A percentile compares a stretch with the other conserved stretches of the same genome.
phyloP scores from a whole-genome alignment of 2,888 invertebrate species.

The Buathra laborator region DNA sequence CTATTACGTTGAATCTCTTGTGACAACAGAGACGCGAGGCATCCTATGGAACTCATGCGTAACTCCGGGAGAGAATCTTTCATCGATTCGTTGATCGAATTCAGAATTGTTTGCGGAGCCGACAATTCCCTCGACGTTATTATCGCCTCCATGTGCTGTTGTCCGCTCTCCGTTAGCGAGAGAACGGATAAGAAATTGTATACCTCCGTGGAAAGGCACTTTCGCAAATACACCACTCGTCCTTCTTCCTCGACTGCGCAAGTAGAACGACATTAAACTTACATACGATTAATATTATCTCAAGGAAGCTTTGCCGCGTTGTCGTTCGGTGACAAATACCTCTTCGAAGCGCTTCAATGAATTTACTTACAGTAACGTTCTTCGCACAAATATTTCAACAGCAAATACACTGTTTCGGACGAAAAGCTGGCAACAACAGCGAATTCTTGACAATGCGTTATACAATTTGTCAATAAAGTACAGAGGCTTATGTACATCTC shows the following conservation, averaged over 20 bases:
- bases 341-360: not conserved
- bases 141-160: constrained; percentile 80
- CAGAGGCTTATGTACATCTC: constrained; percentile 86
- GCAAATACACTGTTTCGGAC: constrained; percentile 84
- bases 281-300: not conserved
- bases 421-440: constrained; percentile 85
- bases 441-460: constrained; percentile 83
- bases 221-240: constrained; percentile 85
- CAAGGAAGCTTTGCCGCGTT: not conserved
- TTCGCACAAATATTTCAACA: constrained; percentile 85
- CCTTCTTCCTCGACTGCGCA: constrained; percentile 81
- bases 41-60: constrained; percentile 79
- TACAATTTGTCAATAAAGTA: constrained; percentile 84
- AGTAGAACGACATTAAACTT: constrained; percentile 23
- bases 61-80: constrained; percentile 76
- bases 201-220: constrained; percentile 85
- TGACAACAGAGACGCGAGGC: constrained; percentile 79
- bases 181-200: constrained; percentile 85
- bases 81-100: constrained; percentile 77
- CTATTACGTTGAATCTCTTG: constrained; percentile 77
- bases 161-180: constrained; percentile 78
- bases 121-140: constrained; percentile 77
- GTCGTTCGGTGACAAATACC: not conserved
- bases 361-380: constrained; percentile 85
- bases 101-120: constrained; percentile 74